Evolutionary conservation across 2,888 invertebrate species (phyloP).

Genomic region (Ferdinandea cuprea): DNA sequence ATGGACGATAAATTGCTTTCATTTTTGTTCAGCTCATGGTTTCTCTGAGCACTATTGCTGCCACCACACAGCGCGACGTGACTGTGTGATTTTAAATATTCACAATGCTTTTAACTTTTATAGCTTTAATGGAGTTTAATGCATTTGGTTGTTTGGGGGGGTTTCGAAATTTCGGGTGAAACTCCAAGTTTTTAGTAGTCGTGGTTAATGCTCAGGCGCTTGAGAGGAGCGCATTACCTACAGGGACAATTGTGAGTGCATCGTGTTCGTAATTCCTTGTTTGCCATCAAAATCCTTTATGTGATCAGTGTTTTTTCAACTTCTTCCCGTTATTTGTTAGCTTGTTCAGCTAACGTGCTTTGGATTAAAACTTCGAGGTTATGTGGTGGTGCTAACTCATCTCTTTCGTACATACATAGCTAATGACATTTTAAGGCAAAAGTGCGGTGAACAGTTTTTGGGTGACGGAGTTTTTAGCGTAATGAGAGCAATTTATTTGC

Average conservation of each 20-base stretch:
- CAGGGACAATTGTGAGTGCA: conserved; percentile 36
- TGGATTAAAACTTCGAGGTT: conserved; percentile 5
- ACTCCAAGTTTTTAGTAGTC: conserved; percentile 29
- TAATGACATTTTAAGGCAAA: not conserved
- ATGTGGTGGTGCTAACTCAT: not conserved
- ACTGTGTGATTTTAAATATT: conserved; percentile 70
- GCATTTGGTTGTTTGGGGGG: conserved; percentile 34
- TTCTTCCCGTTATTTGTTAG: not conserved
- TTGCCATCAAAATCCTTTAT: conserved; percentile 39
- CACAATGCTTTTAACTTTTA: conserved; percentile 71
- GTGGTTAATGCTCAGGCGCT: conserved; percentile 39
- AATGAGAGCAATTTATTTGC: not conserved
- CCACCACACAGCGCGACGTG: conserved; percentile 51
- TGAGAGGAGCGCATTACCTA: conserved; percentile 28
- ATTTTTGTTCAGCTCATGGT: conserved; percentile 13
- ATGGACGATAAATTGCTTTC: conserved; percentile 65
- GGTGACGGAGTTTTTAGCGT: not conserved
- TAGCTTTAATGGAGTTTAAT: conserved; percentile 71
- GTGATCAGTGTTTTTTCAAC: conserved; percentile 6
- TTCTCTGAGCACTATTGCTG: not conserved
- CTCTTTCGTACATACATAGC: not conserved
- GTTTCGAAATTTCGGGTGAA: conserved; percentile 34
- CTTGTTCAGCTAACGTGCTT: not conserved
- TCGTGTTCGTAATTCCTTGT: conserved; percentile 34
- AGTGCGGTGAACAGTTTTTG: not conserved